Evolutionary conservation across 53 echinoderm and acorn worm genomes (phyloP).

Genomic region (Stichopus horrens): DNA sequence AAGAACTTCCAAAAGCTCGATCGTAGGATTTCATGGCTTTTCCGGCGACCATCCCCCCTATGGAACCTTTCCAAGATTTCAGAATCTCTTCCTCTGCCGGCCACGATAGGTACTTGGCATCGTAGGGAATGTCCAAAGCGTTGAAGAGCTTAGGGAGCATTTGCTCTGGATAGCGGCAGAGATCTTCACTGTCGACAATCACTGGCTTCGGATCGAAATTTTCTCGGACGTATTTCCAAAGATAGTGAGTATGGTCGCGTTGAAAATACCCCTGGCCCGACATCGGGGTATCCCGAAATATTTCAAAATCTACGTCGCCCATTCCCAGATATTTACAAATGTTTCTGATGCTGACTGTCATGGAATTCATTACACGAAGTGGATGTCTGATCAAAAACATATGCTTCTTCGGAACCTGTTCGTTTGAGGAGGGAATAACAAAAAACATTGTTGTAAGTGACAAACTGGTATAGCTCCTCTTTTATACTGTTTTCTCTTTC

Average conservation of each 20-base stretch:
- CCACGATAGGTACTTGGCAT: constrained; percentile 48
- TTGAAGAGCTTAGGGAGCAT: constrained; percentile 51
- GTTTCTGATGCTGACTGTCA: constrained; percentile 11
- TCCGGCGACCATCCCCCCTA: background rate
- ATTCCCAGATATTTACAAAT: constrained; percentile 17
- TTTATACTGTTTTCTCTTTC: too few species aligned
- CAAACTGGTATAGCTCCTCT: too few species aligned
- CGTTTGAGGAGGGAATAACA: too few species aligned
- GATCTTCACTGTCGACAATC: constrained; percentile 52
- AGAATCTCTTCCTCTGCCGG: constrained; percentile 8
- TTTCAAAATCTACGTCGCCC: background rate
- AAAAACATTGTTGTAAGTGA: too few species aligned
- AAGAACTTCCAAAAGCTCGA: constrained; percentile 15
- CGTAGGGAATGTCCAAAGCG: constrained; percentile 39
- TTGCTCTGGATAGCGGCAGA: constrained; percentile 37
- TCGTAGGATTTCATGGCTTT: constrained; percentile 7
- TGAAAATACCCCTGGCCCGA: constrained; percentile 12
- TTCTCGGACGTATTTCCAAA: constrained; percentile 51
- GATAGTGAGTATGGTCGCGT: background rate
- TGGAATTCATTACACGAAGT: background rate
- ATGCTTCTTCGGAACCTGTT: background rate
- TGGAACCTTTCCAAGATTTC: constrained; percentile 36
- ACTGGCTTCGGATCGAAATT: constrained; percentile 50
- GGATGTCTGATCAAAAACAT: constrained; percentile 12
- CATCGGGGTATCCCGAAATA: constrained; percentile 1